Conservation (phyloP, 2,888 invertebrate genomes). For the Bimastos eiseni region DNA sequence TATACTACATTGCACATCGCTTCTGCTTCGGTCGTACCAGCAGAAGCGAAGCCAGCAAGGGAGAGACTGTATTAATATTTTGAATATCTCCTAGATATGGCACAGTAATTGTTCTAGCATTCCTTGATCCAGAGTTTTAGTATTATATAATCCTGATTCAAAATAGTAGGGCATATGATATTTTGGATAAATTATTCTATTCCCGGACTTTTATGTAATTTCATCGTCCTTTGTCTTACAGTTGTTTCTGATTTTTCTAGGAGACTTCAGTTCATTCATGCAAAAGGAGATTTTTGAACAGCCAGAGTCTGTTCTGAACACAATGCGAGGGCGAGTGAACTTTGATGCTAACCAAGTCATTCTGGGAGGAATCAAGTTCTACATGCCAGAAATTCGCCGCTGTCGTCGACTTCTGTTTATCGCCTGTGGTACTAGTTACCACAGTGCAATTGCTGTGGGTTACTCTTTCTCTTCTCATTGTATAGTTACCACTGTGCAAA, state of each 20-base stretch:
- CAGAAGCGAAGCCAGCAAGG: not conserved
- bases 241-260: constrained; percentile 50
- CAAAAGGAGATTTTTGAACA: constrained; percentile 99
- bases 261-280: constrained; percentile 98
- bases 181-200: not conserved
- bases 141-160: not conserved
- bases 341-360: constrained; percentile 84
- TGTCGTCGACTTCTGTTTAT: constrained; percentile 95
- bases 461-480: too few relatives aligned
- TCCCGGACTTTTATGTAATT: not conserved
- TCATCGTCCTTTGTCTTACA: not conserved
- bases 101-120: not conserved
- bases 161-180: not conserved
- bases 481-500: too few relatives aligned
- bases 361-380: constrained; percentile 96
- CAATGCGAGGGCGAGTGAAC: constrained; percentile 96
- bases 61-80: not conserved
- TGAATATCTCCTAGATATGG: not conserved
- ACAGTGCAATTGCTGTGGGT: constrained; percentile 88
- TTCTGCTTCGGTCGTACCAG: not conserved
- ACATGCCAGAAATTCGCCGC: constrained; percentile 93
- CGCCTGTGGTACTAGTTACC: constrained; percentile 98
- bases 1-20: not conserved
- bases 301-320: constrained; percentile 96
- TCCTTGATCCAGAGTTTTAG: not conserved